Percentiles rank a stretch among this genome's conserved stretches.
These are phyloP conservation scores for Manis pentadactyla DNA, from an alignment of 2,797 vertebrate species.

Conservation along the genomic window DNA sequence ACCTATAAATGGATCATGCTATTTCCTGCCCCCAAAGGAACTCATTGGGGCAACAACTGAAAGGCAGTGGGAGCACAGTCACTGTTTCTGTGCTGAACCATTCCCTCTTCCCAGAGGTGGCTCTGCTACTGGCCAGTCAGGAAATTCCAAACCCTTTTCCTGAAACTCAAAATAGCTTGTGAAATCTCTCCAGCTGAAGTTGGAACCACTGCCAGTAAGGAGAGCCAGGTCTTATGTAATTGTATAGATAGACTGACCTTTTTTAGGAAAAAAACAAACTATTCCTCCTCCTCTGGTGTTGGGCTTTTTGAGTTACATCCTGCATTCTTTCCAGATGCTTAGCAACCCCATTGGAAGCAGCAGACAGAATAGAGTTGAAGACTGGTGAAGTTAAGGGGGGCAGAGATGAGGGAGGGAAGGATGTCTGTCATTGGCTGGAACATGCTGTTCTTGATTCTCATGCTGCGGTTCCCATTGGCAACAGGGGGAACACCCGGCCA, in stretches of 20 bases:
- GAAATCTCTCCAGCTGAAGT: slow-evolving; percentile 57
- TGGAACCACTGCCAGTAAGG: slow-evolving; percentile 55
- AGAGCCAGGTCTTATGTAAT: slow-evolving; percentile 72
- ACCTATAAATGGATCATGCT: slow-evolving; percentile 30
- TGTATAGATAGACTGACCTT: slow-evolving; percentile 60
- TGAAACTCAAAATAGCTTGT: slow-evolving; percentile 64
- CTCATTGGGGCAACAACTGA: background rate
- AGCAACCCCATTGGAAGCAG: slow-evolving; percentile 47
- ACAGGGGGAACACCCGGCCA: background rate
- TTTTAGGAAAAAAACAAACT: slow-evolving; percentile 71
- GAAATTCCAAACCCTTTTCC: slow-evolving; percentile 71
- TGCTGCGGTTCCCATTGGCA: background rate
- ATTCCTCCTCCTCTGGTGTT: slow-evolving; percentile 53
- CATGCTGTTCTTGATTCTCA: background rate
- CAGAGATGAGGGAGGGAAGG: background rate
- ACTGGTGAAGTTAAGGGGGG: background rate
- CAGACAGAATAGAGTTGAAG: background rate
- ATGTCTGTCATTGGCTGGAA: background rate
- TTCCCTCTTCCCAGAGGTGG: slow-evolving; percentile 22
- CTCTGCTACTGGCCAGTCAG: slow-evolving; percentile 42
- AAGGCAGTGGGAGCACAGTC: background rate
- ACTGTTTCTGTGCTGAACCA: background rate
- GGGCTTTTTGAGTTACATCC: slow-evolving; percentile 61
- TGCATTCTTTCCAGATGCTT: slow-evolving; percentile 76
- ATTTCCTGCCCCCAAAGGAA: slow-evolving; percentile 54